Base-by-base conservation (phyloP, 2,888 invertebrate genomes). In the Archips xylosteana region DNA sequence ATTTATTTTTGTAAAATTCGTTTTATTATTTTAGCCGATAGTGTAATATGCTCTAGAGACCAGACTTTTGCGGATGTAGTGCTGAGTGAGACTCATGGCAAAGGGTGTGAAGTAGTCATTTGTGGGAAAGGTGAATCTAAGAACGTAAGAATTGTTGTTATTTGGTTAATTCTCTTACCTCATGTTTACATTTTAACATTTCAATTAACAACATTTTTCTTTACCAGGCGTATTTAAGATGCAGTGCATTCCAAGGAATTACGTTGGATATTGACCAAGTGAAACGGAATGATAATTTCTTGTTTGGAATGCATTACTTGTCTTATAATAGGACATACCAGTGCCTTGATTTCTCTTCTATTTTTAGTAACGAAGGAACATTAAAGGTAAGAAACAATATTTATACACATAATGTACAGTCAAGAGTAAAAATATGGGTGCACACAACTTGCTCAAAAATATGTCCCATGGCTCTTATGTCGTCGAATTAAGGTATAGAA, bases 31-130 rank as follows among this genome's bases (percentile, higher is more conserved):
- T 62, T 76, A 91, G 91, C 81, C 64, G 81, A 86, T 2, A 76
- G 89, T 36, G 86, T 91, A n/a, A 87, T 87, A 13, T 84, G 84
- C 75, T 90, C 89, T 2, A 82, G 89, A 0, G 85, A 91, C 64
- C 10, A 74, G 1, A 80, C 79, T 39, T 90, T 86, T 47, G 76
- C 75, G 6, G 82, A 85, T 12, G 80, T 83, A 79, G 78, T 87
- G 0, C 65, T 80, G 12, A 68, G 39, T 32, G 68, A 59, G 0
- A 84, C 86, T 0, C 76, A 80, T 13, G 81, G 82, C 8, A 3
- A 65, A 0, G 89, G 89, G 2, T 88, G 88, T 61, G 73, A 84
- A 6, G 34, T 89, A 5, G 74, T 89, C 3, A 82, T 91, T 13
- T 84, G 85, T 49, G 78, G 83, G 0, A 81, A 78, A 76, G 85